Percentiles rank a stretch among this genome's conserved stretches.
Conservation (phyloP, 2,888 invertebrate genomes). For the Mechanitis mazaeus region DNA sequence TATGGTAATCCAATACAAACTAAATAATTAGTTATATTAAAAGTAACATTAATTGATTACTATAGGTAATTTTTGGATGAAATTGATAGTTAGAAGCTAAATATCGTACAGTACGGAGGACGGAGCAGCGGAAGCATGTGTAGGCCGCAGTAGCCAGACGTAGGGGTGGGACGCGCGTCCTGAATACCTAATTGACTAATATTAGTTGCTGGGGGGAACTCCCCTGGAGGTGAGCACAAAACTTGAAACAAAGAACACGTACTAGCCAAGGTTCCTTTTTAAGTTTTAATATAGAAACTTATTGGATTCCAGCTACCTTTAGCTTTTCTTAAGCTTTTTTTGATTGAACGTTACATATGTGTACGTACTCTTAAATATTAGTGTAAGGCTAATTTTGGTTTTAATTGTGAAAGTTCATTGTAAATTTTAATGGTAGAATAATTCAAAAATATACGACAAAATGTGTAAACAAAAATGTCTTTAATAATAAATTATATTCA, state of each 20-base stretch:
- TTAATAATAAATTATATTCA: too few relatives aligned
- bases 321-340: conserved; percentile 21
- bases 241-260: conserved; percentile 73
- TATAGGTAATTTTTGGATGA: conserved; percentile 17
- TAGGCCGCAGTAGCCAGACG: conserved; percentile 51
- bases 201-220: conserved; percentile 69
- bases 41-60: conserved; percentile 10
- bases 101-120: conserved; percentile 34
- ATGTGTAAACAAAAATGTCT: too few relatives aligned
- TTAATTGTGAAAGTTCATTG: too few relatives aligned
- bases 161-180: conserved; percentile 59
- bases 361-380: too few relatives aligned
- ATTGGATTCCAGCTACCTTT: conserved; percentile 22
- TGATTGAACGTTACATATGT: conserved; percentile 8
- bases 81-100: conserved; percentile 25
- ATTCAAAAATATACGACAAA: too few relatives aligned
- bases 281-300: conserved; percentile 45
- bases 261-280: conserved; percentile 63
- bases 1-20: background rate
- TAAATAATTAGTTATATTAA: background rate
- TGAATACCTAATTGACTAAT: conserved; percentile 76
- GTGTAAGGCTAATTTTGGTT: too few relatives aligned
- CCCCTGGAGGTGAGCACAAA: conserved; percentile 67
- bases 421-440: too few relatives aligned
- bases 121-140: conserved; percentile 34